Evolutionary conservation across 1,140 invertebrate genomes (phyloP).

Genomic region (Drosophila trapezifrons): DNA sequence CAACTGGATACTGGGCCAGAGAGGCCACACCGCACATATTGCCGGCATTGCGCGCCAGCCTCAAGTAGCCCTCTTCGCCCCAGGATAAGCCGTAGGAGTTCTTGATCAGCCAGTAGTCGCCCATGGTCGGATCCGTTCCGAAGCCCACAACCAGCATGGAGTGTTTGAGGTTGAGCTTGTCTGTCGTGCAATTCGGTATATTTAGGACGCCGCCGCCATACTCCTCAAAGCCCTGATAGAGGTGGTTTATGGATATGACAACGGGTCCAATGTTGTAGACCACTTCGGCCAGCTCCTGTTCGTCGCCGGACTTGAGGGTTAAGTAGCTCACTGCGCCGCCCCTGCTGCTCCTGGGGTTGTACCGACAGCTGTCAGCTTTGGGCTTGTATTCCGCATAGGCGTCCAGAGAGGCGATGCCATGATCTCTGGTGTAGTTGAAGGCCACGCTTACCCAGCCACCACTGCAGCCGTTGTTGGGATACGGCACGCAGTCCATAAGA

Average conservation of each 20-base stretch:
- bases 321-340: constrained; percentile 73
- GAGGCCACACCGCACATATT: constrained; percentile 47
- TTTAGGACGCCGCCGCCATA: constrained; percentile 25
- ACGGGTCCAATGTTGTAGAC: constrained; percentile 87
- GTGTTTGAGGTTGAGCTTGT: neutral
- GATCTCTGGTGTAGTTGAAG: constrained; percentile 91
- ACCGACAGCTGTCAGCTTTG: constrained; percentile 84
- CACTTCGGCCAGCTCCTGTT: constrained; percentile 88
- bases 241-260: constrained; percentile 30
- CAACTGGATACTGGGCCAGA: constrained; percentile 18
- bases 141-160: constrained; percentile 91
- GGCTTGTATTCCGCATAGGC: constrained; percentile 90
- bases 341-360: neutral
- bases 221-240: constrained; percentile 1
- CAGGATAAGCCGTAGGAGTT: constrained; percentile 86
- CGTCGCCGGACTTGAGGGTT: constrained; percentile 86
- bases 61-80: constrained; percentile 87
- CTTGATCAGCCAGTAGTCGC: constrained; percentile 89
- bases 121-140: constrained; percentile 59
- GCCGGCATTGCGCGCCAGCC: constrained; percentile 85
- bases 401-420: constrained; percentile 88
- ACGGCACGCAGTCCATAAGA: constrained; percentile 93
- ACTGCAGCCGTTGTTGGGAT: constrained; percentile 90
- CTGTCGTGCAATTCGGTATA: constrained; percentile 87
- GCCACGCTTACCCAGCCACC: constrained; percentile 91